These are phyloP conservation scores for Lynx canadensis DNA, from an alignment of 2,113 vertebrate species.

Conservation along the genomic window DNA sequence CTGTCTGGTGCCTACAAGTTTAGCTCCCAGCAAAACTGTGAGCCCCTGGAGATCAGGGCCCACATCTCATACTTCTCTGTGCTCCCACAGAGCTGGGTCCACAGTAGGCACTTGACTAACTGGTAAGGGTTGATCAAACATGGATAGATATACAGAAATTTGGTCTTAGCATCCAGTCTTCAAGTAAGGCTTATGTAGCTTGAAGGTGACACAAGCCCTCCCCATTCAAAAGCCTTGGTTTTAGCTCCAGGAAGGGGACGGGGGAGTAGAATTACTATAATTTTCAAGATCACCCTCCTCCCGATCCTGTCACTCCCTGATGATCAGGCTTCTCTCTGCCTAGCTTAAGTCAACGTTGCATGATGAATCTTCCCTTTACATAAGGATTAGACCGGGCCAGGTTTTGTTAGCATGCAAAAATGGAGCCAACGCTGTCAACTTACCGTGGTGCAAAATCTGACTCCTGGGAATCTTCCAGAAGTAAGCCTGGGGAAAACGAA, in stretches of 20 bases:
- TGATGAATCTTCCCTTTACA: slow-evolving; percentile 61
- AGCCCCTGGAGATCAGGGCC: background rate
- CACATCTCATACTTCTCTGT: slow-evolving; percentile 1
- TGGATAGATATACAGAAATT: background rate
- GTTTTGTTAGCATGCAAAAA: slow-evolving; percentile 61
- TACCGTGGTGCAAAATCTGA: slow-evolving; percentile 56
- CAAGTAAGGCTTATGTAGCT: background rate
- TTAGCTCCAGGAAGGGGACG: slow-evolving; percentile 41
- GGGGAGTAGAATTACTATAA: slow-evolving; percentile 4
- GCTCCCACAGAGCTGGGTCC: background rate
- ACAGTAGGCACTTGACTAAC: background rate
- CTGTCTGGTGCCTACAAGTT: background rate
- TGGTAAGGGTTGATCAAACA: background rate
- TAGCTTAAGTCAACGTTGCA: slow-evolving; percentile 43
- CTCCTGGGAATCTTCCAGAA: slow-evolving; percentile 55
- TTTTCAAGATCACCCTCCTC: background rate
- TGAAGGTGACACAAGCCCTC: background rate
- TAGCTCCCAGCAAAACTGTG: background rate
- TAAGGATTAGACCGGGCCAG: slow-evolving; percentile 38
- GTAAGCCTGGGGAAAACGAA: slow-evolving; percentile 50
- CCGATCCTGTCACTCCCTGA: background rate
- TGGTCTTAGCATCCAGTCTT: background rate
- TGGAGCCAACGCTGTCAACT: slow-evolving; percentile 59
- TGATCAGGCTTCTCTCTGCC: slow-evolving; percentile 43
- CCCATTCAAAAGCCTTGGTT: background rate